Base-by-base conservation (phyloP, 2,888 invertebrate species). In the Sussaba pulchella region DNA sequence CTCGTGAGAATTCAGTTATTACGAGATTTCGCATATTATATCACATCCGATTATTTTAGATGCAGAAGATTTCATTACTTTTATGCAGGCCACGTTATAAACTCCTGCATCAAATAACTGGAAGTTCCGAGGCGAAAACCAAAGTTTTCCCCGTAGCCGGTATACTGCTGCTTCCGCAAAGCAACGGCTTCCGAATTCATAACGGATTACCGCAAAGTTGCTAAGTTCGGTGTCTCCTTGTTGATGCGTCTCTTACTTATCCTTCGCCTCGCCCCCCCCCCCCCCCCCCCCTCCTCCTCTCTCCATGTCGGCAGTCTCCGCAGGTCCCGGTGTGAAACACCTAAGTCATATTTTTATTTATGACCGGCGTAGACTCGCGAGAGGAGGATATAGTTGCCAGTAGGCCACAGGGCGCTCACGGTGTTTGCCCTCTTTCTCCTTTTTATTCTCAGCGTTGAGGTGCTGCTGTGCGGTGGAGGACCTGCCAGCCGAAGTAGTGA, bases 301-400 rank as follows among this genome's bases (percentile, higher is more conserved):
- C 50, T 50, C 57, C 43, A 14, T 43, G 24, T 50, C 47, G 36
- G 31, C 39, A 63, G 39, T 63, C 47, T 73, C 47, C 45, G 26
- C 50, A 43, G 19, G 52, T 71, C 70, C 66, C 45, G 47, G 9
- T 26, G 43, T 26, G 52, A 70, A 74, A 73, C 79, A 73, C 57
- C 73, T 21, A 74, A 79, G 70, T 75, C 74, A 70, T 70, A 79
- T 79, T 79, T 71, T 79, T 71, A 79, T 80, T 75, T 80, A 80
- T 80, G 71, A 66, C 61, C 52, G 36, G 19, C 59, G 61, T 52
- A 61, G 69, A 61, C 57, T 69, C 69, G 61, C 69, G 43, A 19
- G 31, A 57, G 21, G 21, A 43, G 52, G 39, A 69, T 67, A 67
- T 69, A 59, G 63, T 57, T 61, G 67, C 61, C 39, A 57, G 52